Conservation (phyloP, 1,140 invertebrate species). For the Forficula auricularia region DNA sequence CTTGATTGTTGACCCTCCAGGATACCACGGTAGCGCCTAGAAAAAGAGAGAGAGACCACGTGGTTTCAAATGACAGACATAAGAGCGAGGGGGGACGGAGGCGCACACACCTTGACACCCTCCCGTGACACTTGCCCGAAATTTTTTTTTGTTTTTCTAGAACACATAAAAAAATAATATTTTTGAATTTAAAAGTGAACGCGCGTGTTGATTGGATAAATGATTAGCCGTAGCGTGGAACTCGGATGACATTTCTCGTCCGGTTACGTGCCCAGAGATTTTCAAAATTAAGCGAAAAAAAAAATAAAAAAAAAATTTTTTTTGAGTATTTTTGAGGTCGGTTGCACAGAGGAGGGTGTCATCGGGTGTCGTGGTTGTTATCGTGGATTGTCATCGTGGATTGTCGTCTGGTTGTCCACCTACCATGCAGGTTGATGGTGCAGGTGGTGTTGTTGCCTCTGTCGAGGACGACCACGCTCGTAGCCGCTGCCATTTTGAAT, state of each 20-base stretch:
- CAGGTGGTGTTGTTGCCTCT: constrained; percentile 88
- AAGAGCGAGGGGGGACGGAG: background rate
- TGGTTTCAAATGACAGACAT: constrained; percentile 3
- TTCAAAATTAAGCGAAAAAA: constrained; percentile 11
- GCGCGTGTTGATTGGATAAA: background rate
- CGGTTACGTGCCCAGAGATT: no score
- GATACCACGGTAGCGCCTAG: constrained; percentile 83
- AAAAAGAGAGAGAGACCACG: constrained; percentile 22
- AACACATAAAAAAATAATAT: constrained; percentile 4
- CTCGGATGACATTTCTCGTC: no score
- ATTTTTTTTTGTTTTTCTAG: constrained; percentile 3
- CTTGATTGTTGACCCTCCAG: constrained; percentile 86
- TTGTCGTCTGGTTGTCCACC: constrained; percentile 24
- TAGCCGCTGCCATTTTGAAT: constrained; percentile 61
- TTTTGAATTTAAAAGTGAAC: constrained; percentile 1
- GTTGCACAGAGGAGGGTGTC: background rate
- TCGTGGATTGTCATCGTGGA: background rate
- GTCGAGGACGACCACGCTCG: constrained; percentile 80
- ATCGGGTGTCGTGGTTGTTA: background rate
- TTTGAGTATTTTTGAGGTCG: background rate
- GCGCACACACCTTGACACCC: constrained; percentile 3
- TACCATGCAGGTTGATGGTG: constrained; percentile 85
- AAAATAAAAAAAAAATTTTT: constrained; percentile 23
- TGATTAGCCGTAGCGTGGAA: no score
- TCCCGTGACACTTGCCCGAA: background rate